Percentiles rank a stretch among this genome's conserved stretches.
These are phyloP conservation scores for Tetramorium alpestre DNA, from an alignment of 1,140 invertebrate genomes.

Conservation along the genomic window DNA sequence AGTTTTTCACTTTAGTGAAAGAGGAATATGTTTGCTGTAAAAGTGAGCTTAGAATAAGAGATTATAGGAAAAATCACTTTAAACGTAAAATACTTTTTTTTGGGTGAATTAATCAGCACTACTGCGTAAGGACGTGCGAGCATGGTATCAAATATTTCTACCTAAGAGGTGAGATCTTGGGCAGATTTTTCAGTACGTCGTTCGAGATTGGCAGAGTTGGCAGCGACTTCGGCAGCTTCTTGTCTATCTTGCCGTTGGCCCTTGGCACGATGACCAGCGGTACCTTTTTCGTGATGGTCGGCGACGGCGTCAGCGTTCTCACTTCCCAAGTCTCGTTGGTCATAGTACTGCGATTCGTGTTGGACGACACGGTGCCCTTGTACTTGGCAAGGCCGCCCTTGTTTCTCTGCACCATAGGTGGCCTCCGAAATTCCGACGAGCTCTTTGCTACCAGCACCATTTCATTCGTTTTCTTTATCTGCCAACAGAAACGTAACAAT, in stretches of 20 bases:
- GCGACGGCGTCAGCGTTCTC: slow-evolving; percentile 73
- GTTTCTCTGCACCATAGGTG: slow-evolving; percentile 82
- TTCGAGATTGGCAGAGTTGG: slow-evolving; percentile 78
- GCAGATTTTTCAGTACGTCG: slow-evolving; percentile 76
- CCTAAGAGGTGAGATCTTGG: slow-evolving; percentile 81
- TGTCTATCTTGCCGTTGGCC: slow-evolving; percentile 77
- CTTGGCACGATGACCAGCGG: slow-evolving; percentile 76
- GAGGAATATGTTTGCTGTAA: too few species aligned
- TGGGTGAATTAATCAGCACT: neutral
- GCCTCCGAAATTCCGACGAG: slow-evolving; percentile 82
- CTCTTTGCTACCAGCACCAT: slow-evolving; percentile 82
- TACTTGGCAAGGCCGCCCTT: slow-evolving; percentile 83
- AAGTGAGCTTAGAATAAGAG: too few species aligned
- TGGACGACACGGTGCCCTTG: slow-evolving; percentile 72
- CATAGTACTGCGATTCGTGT: neutral
- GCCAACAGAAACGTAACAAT: slow-evolving; percentile 33
- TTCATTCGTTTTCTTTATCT: slow-evolving; percentile 80
- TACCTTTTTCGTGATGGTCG: slow-evolving; percentile 73
- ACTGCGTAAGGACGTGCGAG: neutral
- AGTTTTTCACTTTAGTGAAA: too few species aligned
- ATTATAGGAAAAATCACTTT: too few species aligned
- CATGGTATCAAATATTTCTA: neutral
- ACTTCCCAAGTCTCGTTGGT: slow-evolving; percentile 78
- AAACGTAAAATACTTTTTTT: too few species aligned
- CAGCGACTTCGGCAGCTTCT: slow-evolving; percentile 77